Base-by-base conservation (phyloP, 2,797 vertebrate genomes). In the Lutra lutra region DNA sequence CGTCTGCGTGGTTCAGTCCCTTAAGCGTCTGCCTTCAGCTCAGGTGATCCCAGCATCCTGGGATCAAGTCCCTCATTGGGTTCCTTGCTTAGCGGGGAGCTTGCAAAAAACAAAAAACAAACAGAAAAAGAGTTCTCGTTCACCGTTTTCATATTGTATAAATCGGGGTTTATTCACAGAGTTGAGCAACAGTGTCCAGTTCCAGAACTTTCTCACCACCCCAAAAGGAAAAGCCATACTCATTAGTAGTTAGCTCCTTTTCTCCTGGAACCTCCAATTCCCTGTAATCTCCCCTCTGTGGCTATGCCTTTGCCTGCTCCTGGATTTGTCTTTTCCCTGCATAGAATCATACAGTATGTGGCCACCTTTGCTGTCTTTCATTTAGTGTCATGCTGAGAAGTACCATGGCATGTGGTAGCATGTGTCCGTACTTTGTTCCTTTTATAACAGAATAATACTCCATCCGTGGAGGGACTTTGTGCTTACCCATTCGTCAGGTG, bases 381-480 rank as follows among this genome's bases (percentile, higher is more conserved):
- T 46, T 58, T 12, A 56, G 75, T 21, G 0, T 32, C 4, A 0
- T 14, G 21, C 32, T 48, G 25, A 17, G 60, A n/a, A 32, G 48
- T 12, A 13, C 35, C 0, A 15, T 54, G 27, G 23, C 3, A 2
- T 3, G 10, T 4, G 20, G 12, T 15, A 40, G 46, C 13, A 0
- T 0, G 0, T 3, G 11, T 15, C 18, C 32, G 21, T 8, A 7
- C 48, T 21, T 7, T 12, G 3, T 48, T 35, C 29, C 38, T 60
- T 20, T 12, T 29, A 12, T 15, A 32, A 32, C 20, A 1, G 7
- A 60, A 7, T 3, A 38, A 1, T 2, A 7, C 7, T 51, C 27
- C 54, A 0, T 46, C 1, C 5, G 0, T 21, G 13, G 14, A 3
- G 10, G 1, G 1, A 11, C 40, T 10, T 2, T 25, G 32, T 20